Evolutionary conservation across 2,797 vertebrate species (phyloP), one percentile per base, ranked within the genome.

Genomic region (Acanthopagrus latus): DNA sequence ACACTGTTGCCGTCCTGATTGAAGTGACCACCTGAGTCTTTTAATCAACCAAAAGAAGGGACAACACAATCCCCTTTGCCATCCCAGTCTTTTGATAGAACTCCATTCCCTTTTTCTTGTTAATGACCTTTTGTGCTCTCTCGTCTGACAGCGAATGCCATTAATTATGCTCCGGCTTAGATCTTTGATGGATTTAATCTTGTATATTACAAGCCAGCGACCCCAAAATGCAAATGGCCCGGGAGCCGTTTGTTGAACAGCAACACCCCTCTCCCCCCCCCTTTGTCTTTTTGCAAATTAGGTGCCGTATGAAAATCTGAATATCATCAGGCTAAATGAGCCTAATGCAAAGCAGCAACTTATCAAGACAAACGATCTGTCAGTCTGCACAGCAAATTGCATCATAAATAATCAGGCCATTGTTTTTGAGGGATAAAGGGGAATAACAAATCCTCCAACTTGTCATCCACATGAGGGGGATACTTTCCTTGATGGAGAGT

Each of bases 101-200:
- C 86, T 89, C 72, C 73, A 71, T 78, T 77, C 78, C 76, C 72
- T 38, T 44, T 44, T 87, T 87, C 86, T 88, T 80, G 65, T 65
- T 88, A 80, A 76, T 91, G 86, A 93, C 90, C 93, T 91, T 91
- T 90, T 64, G 85, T 87, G 68, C 72, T 89, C 80, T 58, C 43
- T 64, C 87, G 78, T 85, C 89, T 88, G 91, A 93, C 88, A 73
- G 81, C 43, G 69, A 86, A 82, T 83, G 55, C 88, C 80, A 93
- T 96, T 95, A 95, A 95, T 95, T 96, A 95, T 80, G 82, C 76
- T 73, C 83, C 44, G 66, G 80, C 91, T 91, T 76, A 92, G 92
- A 93, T 94, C 92, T 92, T 84, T 94, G 94, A 95, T 95, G 94
- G 94, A 94, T 96, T 95, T 95, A 95, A 95, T 96, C 94, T 95